A percentile compares a stretch with the other conserved stretches of the same genome.
Evolutionary conservation across 2,113 vertebrate species (phyloP).

Genomic region (Cnemophilus loriae): DNA sequence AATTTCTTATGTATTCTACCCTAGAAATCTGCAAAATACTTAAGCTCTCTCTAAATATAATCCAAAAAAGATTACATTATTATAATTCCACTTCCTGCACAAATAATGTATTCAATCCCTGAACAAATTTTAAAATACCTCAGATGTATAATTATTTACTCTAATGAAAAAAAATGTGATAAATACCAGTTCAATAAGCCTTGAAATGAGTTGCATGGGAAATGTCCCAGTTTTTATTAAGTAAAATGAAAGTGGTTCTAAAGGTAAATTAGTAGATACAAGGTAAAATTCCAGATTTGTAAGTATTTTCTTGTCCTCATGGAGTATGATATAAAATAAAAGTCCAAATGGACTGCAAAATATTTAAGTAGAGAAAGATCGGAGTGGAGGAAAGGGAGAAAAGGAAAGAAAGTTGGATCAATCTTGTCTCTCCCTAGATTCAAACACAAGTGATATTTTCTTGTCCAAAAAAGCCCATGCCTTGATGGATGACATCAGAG

Average conservation of each 20-base stretch:
- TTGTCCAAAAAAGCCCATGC: too few species aligned
- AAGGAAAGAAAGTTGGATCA: not conserved
- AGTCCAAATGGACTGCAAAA: not conserved
- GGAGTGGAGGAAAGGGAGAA: not conserved
- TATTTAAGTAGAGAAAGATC: not conserved
- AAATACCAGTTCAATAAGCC: not conserved
- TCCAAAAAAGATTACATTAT: not conserved
- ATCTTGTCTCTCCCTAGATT: not conserved
- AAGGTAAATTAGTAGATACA: not conserved
- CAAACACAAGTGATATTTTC: not conserved
- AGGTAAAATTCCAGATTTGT: not conserved
- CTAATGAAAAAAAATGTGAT: not conserved
- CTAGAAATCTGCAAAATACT: not conserved
- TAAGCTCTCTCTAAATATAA: not conserved
- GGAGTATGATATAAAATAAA: not conserved
- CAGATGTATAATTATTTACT: not conserved
- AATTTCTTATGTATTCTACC: not conserved
- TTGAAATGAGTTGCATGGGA: not conserved
- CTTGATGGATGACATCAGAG: not conserved
- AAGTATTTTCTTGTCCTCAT: not conserved
- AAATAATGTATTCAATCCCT: not conserved
- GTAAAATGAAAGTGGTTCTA: not conserved
- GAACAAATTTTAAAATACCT: not conserved
- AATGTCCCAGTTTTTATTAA: not conserved
- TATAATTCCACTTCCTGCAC: not conserved